Evolutionary conservation across 2,888 invertebrate species (phyloP).

Genomic region (Ellobium chinense): DNA sequence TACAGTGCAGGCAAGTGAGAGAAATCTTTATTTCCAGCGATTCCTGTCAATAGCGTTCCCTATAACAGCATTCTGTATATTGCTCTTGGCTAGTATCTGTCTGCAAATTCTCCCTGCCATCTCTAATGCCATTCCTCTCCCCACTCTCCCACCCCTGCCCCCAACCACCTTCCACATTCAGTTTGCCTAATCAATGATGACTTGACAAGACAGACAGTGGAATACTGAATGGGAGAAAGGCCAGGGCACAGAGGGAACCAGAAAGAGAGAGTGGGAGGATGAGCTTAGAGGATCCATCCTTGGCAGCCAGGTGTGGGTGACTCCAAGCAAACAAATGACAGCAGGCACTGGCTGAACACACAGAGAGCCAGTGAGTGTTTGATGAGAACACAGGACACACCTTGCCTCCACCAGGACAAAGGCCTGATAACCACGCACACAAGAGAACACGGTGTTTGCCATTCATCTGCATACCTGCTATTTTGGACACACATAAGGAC

Average conservation of each 20-base stretch:
- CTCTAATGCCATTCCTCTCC: not conserved
- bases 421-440: not conserved
- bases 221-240: not conserved
- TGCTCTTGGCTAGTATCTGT: no score
- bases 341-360: not conserved
- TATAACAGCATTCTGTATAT: no score
- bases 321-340: not conserved
- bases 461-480: no score
- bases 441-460: no score
- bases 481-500: no score
- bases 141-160: not conserved
- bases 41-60: no score
- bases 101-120: no score
- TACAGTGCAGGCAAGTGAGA: no score
- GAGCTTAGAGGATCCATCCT: not conserved
- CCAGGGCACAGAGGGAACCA: not conserved
- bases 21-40: no score
- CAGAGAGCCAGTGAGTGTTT: not conserved
- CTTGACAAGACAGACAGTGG: not conserved
- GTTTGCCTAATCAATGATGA: no score
- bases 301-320: no score
- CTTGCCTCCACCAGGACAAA: not conserved
- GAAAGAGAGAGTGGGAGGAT: no score
- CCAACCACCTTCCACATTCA: not conserved
- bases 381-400: slow-evolving; percentile 12